Conservation (phyloP, 2,113 vertebrate genomes). For the Ciconia boyciana region DNA sequence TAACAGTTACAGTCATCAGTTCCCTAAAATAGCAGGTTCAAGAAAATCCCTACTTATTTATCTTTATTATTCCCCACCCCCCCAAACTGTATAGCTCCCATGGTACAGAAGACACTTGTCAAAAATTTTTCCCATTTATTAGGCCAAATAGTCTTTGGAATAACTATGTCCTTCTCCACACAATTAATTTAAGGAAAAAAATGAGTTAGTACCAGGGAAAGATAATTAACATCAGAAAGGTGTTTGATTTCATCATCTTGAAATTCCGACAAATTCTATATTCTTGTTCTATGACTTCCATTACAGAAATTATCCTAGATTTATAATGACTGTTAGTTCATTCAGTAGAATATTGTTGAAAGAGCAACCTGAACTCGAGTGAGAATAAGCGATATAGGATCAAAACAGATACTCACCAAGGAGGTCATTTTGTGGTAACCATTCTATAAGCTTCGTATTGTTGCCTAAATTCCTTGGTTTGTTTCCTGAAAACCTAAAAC, state of each 20-base stretch:
- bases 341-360: neutral
- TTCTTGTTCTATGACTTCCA: neutral
- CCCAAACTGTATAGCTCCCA: neutral
- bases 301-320: neutral
- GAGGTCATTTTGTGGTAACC: slow-evolving; percentile 97
- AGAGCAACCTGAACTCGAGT: neutral
- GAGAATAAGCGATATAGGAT: neutral
- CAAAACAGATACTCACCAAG: slow-evolving; percentile 79
- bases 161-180: neutral
- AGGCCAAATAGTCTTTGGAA: neutral
- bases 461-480: slow-evolving; percentile 92
- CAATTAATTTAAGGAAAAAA: neutral
- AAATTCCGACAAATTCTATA: neutral
- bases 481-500: slow-evolving; percentile 90
- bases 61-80: neutral
- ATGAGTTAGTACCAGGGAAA: neutral
- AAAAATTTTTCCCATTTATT: neutral
- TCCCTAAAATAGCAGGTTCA: neutral
- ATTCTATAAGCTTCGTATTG: slow-evolving; percentile 96
- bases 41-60: neutral
- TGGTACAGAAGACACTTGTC: too few species aligned
- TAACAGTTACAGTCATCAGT: neutral
- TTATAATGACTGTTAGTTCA: neutral
- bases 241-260: neutral
- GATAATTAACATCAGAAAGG: neutral